Evolutionary conservation across 92 coral and sea anemone species (phyloP).

Genomic region (Epizoanthus ramosus): DNA sequence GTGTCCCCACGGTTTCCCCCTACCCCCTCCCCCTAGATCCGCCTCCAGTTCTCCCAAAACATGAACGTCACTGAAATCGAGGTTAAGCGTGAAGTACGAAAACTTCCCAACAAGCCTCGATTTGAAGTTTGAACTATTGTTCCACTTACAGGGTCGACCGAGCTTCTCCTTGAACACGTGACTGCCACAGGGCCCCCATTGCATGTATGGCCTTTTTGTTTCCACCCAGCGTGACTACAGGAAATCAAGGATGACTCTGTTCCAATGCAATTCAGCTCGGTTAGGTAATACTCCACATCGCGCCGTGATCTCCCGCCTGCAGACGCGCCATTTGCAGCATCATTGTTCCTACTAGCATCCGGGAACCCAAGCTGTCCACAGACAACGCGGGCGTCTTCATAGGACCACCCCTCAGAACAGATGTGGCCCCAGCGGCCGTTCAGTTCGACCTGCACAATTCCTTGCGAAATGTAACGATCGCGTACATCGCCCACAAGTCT

Average conservation of each 20-base stretch:
- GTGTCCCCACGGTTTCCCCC: no score
- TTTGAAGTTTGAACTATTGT: neutral
- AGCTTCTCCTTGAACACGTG: slow-evolving; percentile 53
- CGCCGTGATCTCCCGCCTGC: neutral
- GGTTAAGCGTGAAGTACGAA: neutral
- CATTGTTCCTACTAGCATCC: slow-evolving; percentile 26
- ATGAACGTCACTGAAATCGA: no score
- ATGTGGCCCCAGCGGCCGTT: slow-evolving; percentile 73
- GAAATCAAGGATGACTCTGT: slow-evolving; percentile 87
- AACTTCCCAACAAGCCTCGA: no score
- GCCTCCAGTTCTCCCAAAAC: no score
- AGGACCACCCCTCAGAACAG: slow-evolving; percentile 79
- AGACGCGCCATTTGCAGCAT: neutral
- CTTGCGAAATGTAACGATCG: slow-evolving; percentile 76
- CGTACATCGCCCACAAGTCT: slow-evolving; percentile 71
- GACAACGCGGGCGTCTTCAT: slow-evolving; percentile 69
- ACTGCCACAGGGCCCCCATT: slow-evolving; percentile 57
- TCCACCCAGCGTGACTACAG: slow-evolving; percentile 77
- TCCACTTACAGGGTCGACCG: slow-evolving; percentile 11
- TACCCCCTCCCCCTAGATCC: no score
- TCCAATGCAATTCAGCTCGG: slow-evolving; percentile 70
- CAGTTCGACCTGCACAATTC: slow-evolving; percentile 66
- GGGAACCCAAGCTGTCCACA: slow-evolving; percentile 97
- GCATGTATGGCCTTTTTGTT: slow-evolving; percentile 54
- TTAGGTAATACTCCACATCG: slow-evolving; percentile 61